A percentile compares a stretch with the other conserved stretches of the same genome.
Evolutionary conservation across 2,888 invertebrate species (phyloP).

Genomic region (Gandaritis pyraliata): DNA sequence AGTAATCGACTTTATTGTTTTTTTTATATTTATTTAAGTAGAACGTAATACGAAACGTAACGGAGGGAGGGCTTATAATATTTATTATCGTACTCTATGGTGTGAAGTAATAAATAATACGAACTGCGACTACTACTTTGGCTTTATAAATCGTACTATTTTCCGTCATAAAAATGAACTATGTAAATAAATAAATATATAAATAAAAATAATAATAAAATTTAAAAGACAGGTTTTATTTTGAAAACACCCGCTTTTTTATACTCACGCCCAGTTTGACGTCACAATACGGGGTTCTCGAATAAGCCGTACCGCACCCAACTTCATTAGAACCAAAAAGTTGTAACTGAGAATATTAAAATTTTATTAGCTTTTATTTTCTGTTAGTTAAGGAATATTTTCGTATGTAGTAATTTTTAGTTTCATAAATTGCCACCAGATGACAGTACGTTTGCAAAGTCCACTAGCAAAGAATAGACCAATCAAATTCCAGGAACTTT

Average conservation of each 20-base stretch:
- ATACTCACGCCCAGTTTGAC: slow-evolving; percentile 84
- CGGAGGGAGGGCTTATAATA: too few relatives aligned
- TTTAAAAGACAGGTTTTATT: neutral
- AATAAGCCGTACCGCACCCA: slow-evolving; percentile 79
- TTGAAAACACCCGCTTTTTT: slow-evolving; percentile 58
- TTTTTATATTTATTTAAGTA: too few relatives aligned
- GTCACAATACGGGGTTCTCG: slow-evolving; percentile 82
- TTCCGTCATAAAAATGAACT: too few relatives aligned
- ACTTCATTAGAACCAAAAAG: slow-evolving; percentile 54
- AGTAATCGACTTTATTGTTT: too few relatives aligned
- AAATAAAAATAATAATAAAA: too few relatives aligned
- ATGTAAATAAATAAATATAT: too few relatives aligned
- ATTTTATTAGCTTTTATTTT: slow-evolving; percentile 35
- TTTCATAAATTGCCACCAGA: slow-evolving; percentile 55
- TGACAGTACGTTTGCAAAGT: slow-evolving; percentile 58
- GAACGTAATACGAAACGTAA: too few relatives aligned
- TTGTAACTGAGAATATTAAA: slow-evolving; percentile 44
- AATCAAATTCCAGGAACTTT: slow-evolving; percentile 79
- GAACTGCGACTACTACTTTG: too few relatives aligned
- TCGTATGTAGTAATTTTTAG: slow-evolving; percentile 49
- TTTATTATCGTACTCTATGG: too few relatives aligned
- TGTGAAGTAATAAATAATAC: too few relatives aligned
- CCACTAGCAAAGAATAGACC: slow-evolving; percentile 74
- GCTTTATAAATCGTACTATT: too few relatives aligned
- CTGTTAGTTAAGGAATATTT: slow-evolving; percentile 43